Evolutionary conservation across 2,888 invertebrate species (phyloP), one percentile per base, ranked within the genome.

Genomic region (Thelaira solivaga): DNA sequence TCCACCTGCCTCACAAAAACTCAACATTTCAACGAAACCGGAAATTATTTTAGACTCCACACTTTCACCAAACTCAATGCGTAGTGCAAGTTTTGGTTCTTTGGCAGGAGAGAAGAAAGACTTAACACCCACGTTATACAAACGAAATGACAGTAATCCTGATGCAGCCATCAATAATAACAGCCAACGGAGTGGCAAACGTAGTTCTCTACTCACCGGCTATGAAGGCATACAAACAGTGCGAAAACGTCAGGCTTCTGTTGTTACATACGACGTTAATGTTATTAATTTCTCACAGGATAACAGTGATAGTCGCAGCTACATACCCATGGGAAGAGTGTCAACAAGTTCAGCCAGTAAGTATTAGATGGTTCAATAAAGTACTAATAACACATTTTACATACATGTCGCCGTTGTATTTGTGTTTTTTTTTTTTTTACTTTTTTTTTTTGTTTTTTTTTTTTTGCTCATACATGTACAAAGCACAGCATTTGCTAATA

Each of bases 251-350:
- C 89, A 89, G 71, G 88, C 89, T 29, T 89, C 89, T 6, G 89
- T 89, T 68, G 89, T 89, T 62, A 89, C 89, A 59, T 89, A 89
- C 81, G 89, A 89, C 74, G 89, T 89, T 4, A 89, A 89, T 82
- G 89, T 89, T 79, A 89, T 89, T 71, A 89, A 89, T 80, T 89
- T 89, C 80, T 88, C 88, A 69, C 89, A 89, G 82, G 89, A 89
- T 67, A 85, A 86, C 69, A 85, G 85, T 80, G 89, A 89, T 69
- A 88, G 87, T 81, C 85, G 86, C 72, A 89, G 87, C 76, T 89
- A 89, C 71, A 87, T 89, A 73, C 88, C 89, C 57, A 88, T 89
- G 88, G 89, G 87, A 24, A 85, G 89, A 13, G 89, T 88, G 65
- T 89, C 89, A 69, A 87, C 88, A 73, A 89, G 89, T 80, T 88